Base-by-base conservation (phyloP, 2,797 vertebrate genomes). In the Sebastes taczanowskii region DNA sequence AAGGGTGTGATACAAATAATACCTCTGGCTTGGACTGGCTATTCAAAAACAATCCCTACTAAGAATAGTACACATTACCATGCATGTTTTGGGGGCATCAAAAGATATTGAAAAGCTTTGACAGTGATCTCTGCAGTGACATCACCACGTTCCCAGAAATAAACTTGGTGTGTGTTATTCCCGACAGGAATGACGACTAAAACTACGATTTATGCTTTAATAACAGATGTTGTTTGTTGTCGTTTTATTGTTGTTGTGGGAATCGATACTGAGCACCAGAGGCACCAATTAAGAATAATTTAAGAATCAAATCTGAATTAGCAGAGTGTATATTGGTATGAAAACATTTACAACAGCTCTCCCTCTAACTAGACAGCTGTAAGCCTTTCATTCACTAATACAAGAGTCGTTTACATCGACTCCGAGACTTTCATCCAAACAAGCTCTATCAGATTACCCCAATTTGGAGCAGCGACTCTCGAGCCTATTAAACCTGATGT, bases 1-100 rank as follows among this genome's bases (percentile, higher is more conserved):
- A 20, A 53, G 71, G 64, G 63, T 56, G 74, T 34, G 80, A 84
- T 75, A 58, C 69, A 86, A 78, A 81, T 71, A 83, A 88, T 63
- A 77, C 61, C 71, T 80, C 30, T 2, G 62, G 71, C 60, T 76
- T 60, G 35, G 29, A 55, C 20, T 13, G 34, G 59, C 29, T 38
- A 72, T 76, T 66, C 55, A 61, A 82, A 80, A 72, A 55, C 32
- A 3, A 42, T 62, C 61, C 35, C 4, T 11, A 7, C 61, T 20
- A 22, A 32, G 60, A 71, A 74, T 58, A 67, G 59, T 5, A 34
- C 42, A 53, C 6, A 2, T 69, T 80, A 66, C 58, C 13, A 7
- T 6, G 62, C 60, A 8, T 52, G 71, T 42, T 76, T 70, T 38
- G 16, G 2, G 2, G 60, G 38, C 30, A 67, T 67, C 35, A 59